Evolutionary conservation across 2,113 vertebrate genomes (phyloP), one percentile per base, ranked within the genome.

Genomic region (Barnardius zonarius): DNA sequence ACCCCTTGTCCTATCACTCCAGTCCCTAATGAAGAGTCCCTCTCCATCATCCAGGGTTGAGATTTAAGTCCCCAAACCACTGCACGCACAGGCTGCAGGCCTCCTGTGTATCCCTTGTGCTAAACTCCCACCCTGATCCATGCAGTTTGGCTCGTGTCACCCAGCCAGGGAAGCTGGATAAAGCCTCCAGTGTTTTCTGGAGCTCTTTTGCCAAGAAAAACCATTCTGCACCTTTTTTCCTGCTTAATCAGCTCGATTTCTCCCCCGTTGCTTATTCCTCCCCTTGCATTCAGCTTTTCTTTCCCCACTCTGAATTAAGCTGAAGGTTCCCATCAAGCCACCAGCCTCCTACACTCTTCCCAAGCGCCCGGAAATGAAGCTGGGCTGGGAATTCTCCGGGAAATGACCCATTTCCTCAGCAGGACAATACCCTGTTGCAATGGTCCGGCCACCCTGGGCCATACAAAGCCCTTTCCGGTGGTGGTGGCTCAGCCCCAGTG

Each of bases 391-490:
- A 76, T 94, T 90, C 90, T 83, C 81, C 57, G 11, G 97, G 96
- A 96, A 96, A 92, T 96, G 96, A 96, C 37, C 89, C 48, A 88
- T 93, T 97, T 97, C 96, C 96, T 96, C 18, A 0, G 62, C 93
- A 81, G 85, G 93, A 97, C 96, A 97, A 97, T 97, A 83, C 88
- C 73, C 41, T 30, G 5, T 52, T 4, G 1, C 2, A 2, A 72
- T 86, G 73, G 14, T 77, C 80, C 5, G 1, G 72, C 33, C 8
- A 0, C 52, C 39, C 84, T 91, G 9, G 3, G 48, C 44, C 54
- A 2, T 44, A 95, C 92, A 93, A 96, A 94, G 67, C 25, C 37
- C 46, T 85, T 94, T 95, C 95, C 41, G 15, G 23, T 27, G 80
- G 39, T 3, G 6, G 43, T 4, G 7, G 17, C 68, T 88, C 76